A percentile compares a stretch with the other conserved stretches of the same genome.
Evolutionary conservation across 2,113 vertebrate species (phyloP).

Genomic region (Bufo gargarizans): DNA sequence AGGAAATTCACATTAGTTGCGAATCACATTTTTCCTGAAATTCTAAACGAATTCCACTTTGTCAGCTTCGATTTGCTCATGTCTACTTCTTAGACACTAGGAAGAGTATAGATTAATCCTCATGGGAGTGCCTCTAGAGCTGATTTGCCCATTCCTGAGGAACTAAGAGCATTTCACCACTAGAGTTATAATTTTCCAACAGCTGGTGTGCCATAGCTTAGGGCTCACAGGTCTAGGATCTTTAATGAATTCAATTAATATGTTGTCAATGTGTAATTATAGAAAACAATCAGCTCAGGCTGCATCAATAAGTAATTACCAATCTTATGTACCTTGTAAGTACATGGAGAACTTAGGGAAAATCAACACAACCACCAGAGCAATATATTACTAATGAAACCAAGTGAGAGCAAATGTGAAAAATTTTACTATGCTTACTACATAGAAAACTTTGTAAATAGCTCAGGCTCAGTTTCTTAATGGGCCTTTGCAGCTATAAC

Average conservation of each 20-base stretch:
- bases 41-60: too few relatives aligned
- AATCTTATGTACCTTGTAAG: too few relatives aligned
- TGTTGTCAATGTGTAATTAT: background rate
- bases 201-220: too few relatives aligned
- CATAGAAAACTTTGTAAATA: slow-evolving; percentile 23
- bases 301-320: too few relatives aligned
- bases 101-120: background rate
- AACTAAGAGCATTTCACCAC: background rate
- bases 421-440: slow-evolving; percentile 18
- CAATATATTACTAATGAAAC: slow-evolving; percentile 7
- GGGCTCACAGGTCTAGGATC: too few relatives aligned
- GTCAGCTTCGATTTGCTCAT: background rate
- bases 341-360: background rate
- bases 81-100: background rate
- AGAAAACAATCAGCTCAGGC: background rate
- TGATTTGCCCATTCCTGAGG: background rate
- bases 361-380: background rate
- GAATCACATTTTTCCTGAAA: too few relatives aligned
- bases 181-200: too few relatives aligned
- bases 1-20: too few relatives aligned
- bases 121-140: background rate
- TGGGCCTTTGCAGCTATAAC: slow-evolving; percentile 30
- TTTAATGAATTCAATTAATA: background rate
- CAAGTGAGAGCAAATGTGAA: slow-evolving; percentile 5
- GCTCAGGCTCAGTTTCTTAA: slow-evolving; percentile 46